phyloP scores from a whole-genome alignment of 2,113 vertebrate genomes.

The Abramis brama region DNA sequence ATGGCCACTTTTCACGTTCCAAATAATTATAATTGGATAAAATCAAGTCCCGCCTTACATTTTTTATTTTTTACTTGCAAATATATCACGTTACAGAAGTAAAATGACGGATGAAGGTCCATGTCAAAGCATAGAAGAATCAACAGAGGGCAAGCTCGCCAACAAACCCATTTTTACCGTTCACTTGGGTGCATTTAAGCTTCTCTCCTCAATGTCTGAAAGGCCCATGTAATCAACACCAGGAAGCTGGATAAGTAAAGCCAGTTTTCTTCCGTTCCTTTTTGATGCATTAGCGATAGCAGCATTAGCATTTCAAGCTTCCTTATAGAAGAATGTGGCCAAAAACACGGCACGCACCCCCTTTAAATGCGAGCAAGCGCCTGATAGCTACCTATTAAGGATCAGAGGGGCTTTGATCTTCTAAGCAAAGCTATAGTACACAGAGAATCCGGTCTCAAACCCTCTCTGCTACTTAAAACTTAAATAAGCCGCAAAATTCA shows the following conservation, averaged over 20 bases:
- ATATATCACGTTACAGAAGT: too few species aligned
- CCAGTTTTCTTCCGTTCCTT: constrained; percentile 3
- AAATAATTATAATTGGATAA: too few species aligned
- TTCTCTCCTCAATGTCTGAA: constrained; percentile 1
- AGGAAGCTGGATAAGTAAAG: constrained; percentile 28
- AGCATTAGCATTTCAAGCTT: constrained; percentile 27
- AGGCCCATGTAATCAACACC: constrained; percentile 38
- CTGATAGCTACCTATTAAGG: constrained; percentile 22
- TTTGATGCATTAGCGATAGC: constrained; percentile 22
- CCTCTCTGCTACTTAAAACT: background rate
- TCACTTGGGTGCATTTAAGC: constrained; percentile 42
- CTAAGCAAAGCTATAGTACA: constrained; percentile 30
- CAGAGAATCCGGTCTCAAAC: constrained; percentile 6
- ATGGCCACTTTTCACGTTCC: too few species aligned
- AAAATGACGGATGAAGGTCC: background rate
- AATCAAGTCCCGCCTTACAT: too few species aligned
- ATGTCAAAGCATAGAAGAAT: constrained; percentile 13
- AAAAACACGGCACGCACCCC: background rate
- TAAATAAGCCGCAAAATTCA: constrained; percentile 8
- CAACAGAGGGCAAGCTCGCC: constrained; percentile 25
- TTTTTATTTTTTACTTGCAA: too few species aligned
- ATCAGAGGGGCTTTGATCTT: constrained; percentile 33
- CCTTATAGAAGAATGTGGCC: background rate
- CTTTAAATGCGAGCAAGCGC: background rate
- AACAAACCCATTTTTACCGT: constrained; percentile 1